These are phyloP conservation scores for Ptilodon capucinus DNA, from an alignment of 2,888 invertebrate species.

Conservation along the genomic window DNA sequence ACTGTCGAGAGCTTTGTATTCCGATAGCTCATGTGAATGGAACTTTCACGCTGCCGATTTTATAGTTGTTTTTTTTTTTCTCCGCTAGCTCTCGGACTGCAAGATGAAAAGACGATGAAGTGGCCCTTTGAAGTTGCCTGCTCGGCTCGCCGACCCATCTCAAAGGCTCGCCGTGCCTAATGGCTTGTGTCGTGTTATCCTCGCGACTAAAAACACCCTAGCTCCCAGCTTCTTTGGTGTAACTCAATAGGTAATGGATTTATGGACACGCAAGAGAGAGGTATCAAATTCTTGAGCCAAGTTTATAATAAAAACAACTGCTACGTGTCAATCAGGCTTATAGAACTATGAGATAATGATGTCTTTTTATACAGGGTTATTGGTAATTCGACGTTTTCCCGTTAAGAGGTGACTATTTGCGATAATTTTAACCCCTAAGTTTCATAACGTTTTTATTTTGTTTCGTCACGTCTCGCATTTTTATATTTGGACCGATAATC, in stretches of 20 bases:
- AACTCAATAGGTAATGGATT: conserved; percentile 34
- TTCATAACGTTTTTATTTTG: no score
- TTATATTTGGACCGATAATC: no score
- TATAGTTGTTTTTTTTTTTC: background rate
- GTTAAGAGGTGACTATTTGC: no score
- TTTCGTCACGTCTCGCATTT: no score
- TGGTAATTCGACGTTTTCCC: no score
- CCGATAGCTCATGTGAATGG: no score
- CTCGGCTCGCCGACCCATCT: conserved; percentile 59
- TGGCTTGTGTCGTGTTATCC: conserved; percentile 60
- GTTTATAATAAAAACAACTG: background rate
- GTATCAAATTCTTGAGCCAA: background rate
- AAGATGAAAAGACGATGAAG: conserved; percentile 65
- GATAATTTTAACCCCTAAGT: no score
- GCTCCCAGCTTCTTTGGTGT: conserved; percentile 24
- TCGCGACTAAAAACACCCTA: conserved; percentile 36
- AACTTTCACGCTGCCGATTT: no score
- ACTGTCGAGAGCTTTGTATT: no score
- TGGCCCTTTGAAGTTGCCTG: conserved; percentile 56
- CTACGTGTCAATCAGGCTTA: no score
- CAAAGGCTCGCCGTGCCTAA: conserved; percentile 60
- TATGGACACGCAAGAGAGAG: conserved; percentile 3
- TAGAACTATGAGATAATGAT: no score
- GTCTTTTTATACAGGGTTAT: no score
- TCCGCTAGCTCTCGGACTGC: background rate